phyloP scores from a whole-genome alignment of 1,140 invertebrate genomes.

The Drosophila chauvacae region DNA sequence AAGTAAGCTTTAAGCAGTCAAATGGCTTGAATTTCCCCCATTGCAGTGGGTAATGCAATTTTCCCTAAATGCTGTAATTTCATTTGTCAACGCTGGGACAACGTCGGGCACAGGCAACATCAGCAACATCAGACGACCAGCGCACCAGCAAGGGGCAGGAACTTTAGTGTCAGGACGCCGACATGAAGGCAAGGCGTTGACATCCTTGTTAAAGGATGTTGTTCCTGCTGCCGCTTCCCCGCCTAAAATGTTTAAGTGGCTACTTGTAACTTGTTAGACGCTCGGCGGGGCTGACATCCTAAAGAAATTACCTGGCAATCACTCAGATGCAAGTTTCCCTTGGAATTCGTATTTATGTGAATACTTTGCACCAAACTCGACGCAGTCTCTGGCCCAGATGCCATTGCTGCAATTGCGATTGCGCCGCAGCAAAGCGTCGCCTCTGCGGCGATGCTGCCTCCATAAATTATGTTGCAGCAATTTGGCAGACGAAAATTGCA shows the following conservation, averaged over 20 bases:
- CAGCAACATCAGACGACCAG: neutral
- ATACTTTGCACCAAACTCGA: constrained; percentile 9
- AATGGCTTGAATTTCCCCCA: constrained; percentile 20
- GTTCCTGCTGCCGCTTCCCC: constrained; percentile 29
- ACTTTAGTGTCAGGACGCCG: constrained; percentile 35
- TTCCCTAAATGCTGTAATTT: constrained; percentile 62
- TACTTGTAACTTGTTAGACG: constrained; percentile 45
- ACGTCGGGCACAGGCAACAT: neutral
- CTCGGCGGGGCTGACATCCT: constrained; percentile 26
- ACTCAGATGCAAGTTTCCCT: constrained; percentile 8
- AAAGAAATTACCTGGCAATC: constrained; percentile 34
- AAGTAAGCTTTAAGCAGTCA: constrained; percentile 23
- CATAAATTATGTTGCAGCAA: constrained; percentile 62
- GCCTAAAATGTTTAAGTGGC: constrained; percentile 39
- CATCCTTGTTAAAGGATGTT: constrained; percentile 40
- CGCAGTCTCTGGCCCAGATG: constrained; percentile 25
- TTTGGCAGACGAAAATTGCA: constrained; percentile 49
- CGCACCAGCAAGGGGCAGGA: constrained; percentile 1
- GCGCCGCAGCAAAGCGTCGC: constrained; percentile 24
- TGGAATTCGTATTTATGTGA: constrained; percentile 2
- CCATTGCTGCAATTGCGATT: constrained; percentile 33
- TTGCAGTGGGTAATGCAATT: constrained; percentile 59
- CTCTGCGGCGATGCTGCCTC: constrained; percentile 23
- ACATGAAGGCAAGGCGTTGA: constrained; percentile 35
- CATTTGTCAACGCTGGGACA: constrained; percentile 44